Evolutionary conservation across 1,140 invertebrate genomes (phyloP), one percentile per base, ranked within the genome.

Genomic region (Phocides pigmalion): DNA sequence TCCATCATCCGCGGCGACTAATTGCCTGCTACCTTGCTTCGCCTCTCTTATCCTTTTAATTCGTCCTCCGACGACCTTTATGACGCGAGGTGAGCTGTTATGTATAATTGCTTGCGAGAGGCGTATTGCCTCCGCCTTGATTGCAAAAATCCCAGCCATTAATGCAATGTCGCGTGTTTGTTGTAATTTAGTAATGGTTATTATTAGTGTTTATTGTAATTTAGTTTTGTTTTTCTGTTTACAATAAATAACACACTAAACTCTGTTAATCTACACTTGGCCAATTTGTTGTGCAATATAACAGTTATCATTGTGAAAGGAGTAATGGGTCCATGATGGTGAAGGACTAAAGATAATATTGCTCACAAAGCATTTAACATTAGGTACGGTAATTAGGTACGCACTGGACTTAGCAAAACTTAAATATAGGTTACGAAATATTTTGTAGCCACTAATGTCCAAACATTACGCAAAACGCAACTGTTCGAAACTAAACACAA

Each of bases 21-120:
- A 89, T 89, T 83, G 83, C 87, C 79, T 79, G 87, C 87, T 89
- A 89, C 87, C 84, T 89, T 82, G 77, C 79, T 82, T 84, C 85
- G 73, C 71, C 73, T 80, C 70, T 76, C 75, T 81, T 84, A 89
- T 84, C 77, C 78, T 81, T 84, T 82, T 87, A 82, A 88, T 85
- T 84, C 82, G 79, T 84, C 82, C 74, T 83, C 76, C 39, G 58
- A 47, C 74, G 79, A 83, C 84, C 79, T 81, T 74, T 70, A 66
- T 61, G 66, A 70, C 65, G 65, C 50, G 65, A 62, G 71, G 72
- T 72, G 72, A 76, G 72, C 64, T 67, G 66, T 74, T 72, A 78
- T 69, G 58, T 67, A 73, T 79, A 83, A 83, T 81, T 81, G 74
- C 78, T 66, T 79, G 71, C 70, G 61, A 74, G 73, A 74, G 42